Conservation (phyloP, 2,888 invertebrate species). For the Galerucella pusilla region DNA sequence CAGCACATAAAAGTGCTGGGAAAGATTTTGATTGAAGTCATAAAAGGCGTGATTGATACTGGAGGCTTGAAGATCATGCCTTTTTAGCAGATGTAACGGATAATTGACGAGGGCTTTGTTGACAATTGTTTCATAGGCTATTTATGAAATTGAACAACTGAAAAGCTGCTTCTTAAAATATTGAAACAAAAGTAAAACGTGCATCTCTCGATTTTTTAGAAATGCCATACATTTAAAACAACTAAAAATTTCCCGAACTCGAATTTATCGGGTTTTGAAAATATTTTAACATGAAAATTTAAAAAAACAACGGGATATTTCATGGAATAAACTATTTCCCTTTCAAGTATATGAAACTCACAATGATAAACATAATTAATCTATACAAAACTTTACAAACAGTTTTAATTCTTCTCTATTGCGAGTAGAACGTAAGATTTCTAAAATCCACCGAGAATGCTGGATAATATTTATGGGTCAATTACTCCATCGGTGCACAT, state of each 20-base stretch:
- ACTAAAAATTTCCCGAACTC: no score
- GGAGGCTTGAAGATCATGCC: constrained; percentile 15
- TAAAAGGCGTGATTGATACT: constrained; percentile 29
- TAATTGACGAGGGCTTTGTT: not conserved
- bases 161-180: no score
- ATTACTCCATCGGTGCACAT: constrained; percentile 1
- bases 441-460: not conserved
- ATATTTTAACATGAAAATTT: no score
- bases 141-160: not conserved
- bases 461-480: constrained; percentile 5
- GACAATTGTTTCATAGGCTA: not conserved
- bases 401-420: not conserved
- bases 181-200: no score
- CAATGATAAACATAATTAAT: no score
- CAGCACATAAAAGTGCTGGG: constrained; percentile 13
- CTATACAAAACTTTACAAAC: no score
- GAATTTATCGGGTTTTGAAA: no score
- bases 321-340: no score
- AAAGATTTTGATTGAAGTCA: constrained; percentile 24
- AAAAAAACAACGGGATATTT: no score
- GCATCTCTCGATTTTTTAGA: no score
- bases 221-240: no score
- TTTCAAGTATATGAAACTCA: no score
- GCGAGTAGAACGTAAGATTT: not conserved
- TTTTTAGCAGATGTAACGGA: not conserved